phyloP scores from a whole-genome alignment of 1,140 invertebrate genomes.

The Aphelenchoides avenae region DNA sequence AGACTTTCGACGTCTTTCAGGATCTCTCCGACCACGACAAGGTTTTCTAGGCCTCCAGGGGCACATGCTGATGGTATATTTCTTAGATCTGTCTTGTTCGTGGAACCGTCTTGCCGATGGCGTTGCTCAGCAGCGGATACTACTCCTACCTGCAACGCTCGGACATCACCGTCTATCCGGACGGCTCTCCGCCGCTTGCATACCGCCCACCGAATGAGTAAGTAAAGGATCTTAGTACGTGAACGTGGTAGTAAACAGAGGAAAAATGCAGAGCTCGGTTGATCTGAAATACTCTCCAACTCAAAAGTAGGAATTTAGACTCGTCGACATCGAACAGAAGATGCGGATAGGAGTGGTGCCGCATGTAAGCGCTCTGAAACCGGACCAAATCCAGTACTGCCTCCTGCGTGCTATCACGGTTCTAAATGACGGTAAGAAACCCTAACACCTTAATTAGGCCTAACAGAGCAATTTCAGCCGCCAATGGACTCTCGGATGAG shows the following conservation, averaged over 20 bases:
- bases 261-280: too few relatives aligned
- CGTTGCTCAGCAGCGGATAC: not conserved
- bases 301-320: not conserved
- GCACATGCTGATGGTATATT: too few relatives aligned
- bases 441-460: not conserved
- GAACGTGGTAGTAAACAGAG: too few relatives aligned
- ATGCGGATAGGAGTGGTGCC: conserved; percentile 4
- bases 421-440: conserved; percentile 9
- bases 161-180: conserved; percentile 10
- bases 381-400: conserved; percentile 7
- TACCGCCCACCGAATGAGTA: not conserved
- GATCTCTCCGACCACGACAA: conserved; percentile 1
- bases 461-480: conserved; percentile 1
- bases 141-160: not conserved
- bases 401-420: conserved; percentile 2
- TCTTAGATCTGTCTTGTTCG: too few relatives aligned
- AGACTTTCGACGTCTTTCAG: conserved; percentile 14
- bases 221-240: too few relatives aligned
- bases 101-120: not conserved
- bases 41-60: not conserved
- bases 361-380: conserved; percentile 2
- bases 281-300: too few relatives aligned
- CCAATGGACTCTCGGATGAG: not conserved
- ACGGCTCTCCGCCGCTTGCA: not conserved
- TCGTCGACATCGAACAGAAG: conserved; percentile 3